A percentile compares a stretch with the other conserved stretches of the same genome.
These are phyloP conservation scores for Diadegma fenestrale DNA, from an alignment of 2,888 invertebrate genomes.

Conservation along the genomic window DNA sequence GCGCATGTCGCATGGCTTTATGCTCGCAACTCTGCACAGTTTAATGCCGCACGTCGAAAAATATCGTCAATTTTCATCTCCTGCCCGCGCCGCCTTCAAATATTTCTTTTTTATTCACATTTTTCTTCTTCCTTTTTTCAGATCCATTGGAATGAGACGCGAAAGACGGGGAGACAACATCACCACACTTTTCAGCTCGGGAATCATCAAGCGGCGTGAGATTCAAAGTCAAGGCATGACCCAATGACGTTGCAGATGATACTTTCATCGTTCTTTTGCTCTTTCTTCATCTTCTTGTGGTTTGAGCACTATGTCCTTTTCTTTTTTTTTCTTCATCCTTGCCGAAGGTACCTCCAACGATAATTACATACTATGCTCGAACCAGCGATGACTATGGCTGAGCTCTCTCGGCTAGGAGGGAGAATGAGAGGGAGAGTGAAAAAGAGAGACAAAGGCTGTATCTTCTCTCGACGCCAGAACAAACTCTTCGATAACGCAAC, in stretches of 20 bases:
- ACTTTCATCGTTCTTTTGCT: slow-evolving; percentile 64
- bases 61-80: background rate
- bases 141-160: background rate
- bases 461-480: slow-evolving; percentile 67
- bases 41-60: slow-evolving; percentile 14
- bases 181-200: slow-evolving; percentile 26
- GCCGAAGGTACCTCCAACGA: slow-evolving; percentile 78
- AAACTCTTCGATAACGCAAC: slow-evolving; percentile 73
- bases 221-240: slow-evolving; percentile 60
- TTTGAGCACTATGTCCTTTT: slow-evolving; percentile 38
- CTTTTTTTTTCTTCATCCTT: slow-evolving; percentile 64
- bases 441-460: slow-evolving; percentile 20
- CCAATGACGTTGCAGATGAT: slow-evolving; percentile 66
- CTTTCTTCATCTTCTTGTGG: slow-evolving; percentile 49
- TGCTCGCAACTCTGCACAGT: slow-evolving; percentile 5
- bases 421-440: slow-evolving; percentile 20
- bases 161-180: slow-evolving; percentile 9
- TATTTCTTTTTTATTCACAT: background rate
- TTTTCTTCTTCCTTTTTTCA: background rate
- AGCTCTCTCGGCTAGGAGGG: slow-evolving; percentile 17
- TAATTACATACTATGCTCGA: slow-evolving; percentile 81
- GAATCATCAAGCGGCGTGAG: slow-evolving; percentile 54
- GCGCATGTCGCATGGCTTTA: slow-evolving; percentile 4
- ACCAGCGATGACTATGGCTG: slow-evolving; percentile 33
- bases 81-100: background rate